Evolutionary conservation across 2,888 invertebrate genomes (phyloP), one percentile per base, ranked within the genome.

Genomic region (Ophion ventricosus): DNA sequence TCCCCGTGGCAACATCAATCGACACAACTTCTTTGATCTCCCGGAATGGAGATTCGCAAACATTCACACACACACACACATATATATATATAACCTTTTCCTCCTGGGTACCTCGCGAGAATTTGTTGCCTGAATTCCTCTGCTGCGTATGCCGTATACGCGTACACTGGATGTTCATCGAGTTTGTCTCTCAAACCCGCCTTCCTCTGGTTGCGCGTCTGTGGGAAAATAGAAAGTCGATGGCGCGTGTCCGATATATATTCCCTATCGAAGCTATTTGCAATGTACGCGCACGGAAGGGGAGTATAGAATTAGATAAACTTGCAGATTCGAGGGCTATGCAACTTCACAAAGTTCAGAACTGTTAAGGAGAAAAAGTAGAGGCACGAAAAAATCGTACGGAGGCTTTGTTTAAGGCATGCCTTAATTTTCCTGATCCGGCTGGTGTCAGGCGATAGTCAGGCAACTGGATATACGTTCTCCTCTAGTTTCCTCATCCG

Each of bases 171-270:
- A 20, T 5, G 25, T 40, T 49, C 23, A 63, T 78, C 54, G 54
- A n/a, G 25, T 35, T 49, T 56, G 35, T 70, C n/a, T 23, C 64
- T n/a, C n/a, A n/a, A 64, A 25, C 17, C 64, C 54, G 14, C 49
- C 25, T 5, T n/a, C 35, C 4, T 20, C 25, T 25, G 4, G 35
- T 26, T 20, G 43, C 29, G 43, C 29, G 23, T 63, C 40, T 56
- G 59, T 72, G 66, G 40, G 76, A 83, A 80, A 83, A 69, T 77
- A 77, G 80, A 83, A 83, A 80, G 83, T 73, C 76, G 29, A 64
- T 67, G 70, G 75, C 79, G 83, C 80, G 72, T 73, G 83, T 80
- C 73, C 67, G 76, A 80, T 67, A 77, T 76, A 72, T 69, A 29
- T 29, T 29, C 66, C 61, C 72, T 26, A 75, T 70, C 56, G 73